Evolutionary conservation across 2,888 invertebrate genomes (phyloP).

Genomic region (Orchesellides sinensis): DNA sequence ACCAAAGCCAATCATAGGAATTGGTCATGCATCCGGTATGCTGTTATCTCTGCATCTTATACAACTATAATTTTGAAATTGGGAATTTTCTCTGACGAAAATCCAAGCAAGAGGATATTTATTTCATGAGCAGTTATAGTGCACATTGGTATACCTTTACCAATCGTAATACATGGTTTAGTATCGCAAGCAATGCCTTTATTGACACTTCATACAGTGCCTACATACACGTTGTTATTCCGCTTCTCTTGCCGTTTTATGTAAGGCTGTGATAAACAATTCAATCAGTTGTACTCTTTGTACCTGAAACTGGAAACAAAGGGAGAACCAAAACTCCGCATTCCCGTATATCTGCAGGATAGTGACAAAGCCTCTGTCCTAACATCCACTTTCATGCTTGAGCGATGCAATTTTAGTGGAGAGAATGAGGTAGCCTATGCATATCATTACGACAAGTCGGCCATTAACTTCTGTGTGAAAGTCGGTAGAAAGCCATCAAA

Average conservation of each 20-base stretch:
- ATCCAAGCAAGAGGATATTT: not conserved
- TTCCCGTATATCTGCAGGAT: no score
- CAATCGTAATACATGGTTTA: not conserved
- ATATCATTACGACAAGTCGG: no score
- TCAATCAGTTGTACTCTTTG: not conserved
- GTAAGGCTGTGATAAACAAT: not conserved
- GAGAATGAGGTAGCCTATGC: no score
- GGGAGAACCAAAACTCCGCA: not conserved
- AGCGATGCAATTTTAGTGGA: not conserved
- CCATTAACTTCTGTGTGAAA: no score
- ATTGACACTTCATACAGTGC: no score
- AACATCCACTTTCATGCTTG: not conserved
- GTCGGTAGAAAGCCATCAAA: no score
- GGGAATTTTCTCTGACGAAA: not conserved
- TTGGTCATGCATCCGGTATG: not conserved
- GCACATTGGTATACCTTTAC: no score
- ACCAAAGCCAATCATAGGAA: not conserved
- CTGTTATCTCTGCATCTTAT: not conserved
- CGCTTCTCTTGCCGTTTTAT: not conserved
- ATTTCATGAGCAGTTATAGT: conserved; percentile 1
- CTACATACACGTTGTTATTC: not conserved
- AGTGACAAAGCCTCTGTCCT: not conserved
- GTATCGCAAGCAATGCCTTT: not conserved
- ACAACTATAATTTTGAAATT: not conserved
- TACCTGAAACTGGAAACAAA: not conserved